Percentiles rank a stretch among this genome's conserved stretches.
These are phyloP conservation scores for Tamandua tetradactyla DNA, from an alignment of 2,797 vertebrate genomes.

Conservation along the genomic window DNA sequence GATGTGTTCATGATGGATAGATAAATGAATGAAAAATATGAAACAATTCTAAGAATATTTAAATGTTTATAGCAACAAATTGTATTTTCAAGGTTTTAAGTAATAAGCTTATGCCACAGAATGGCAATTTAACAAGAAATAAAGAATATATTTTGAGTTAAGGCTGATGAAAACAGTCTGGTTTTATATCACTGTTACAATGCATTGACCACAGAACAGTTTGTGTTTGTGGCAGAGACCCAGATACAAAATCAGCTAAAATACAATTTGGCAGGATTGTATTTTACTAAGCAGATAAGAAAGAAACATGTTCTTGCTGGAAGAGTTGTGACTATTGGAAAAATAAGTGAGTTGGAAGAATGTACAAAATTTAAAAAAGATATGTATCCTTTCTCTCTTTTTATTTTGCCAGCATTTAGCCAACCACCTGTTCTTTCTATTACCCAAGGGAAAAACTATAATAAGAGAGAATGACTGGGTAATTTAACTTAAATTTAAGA, in stretches of 20 bases:
- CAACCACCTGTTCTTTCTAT: constrained; percentile 50
- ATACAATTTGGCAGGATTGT: constrained; percentile 74
- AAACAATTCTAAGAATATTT: background rate
- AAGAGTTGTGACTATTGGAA: constrained; percentile 51
- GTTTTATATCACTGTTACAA: constrained; percentile 57
- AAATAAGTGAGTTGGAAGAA: constrained; percentile 35
- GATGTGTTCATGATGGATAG: background rate
- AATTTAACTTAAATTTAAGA: constrained; percentile 51
- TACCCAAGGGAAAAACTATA: constrained; percentile 6
- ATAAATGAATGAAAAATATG: background rate
- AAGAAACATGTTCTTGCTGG: constrained; percentile 52
- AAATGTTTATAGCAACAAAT: background rate
- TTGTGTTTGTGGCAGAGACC: constrained; percentile 53
- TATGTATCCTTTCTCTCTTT: background rate
- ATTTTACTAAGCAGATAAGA: constrained; percentile 50
- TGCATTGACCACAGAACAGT: constrained; percentile 69
- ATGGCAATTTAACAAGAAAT: constrained; percentile 1
- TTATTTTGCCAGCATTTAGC: background rate
- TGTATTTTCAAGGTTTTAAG: background rate
- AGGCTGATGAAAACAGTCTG: constrained; percentile 57
- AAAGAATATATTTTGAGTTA: constrained; percentile 43
- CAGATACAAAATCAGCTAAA: constrained; percentile 38
- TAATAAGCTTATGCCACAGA: background rate
- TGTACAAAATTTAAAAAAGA: constrained; percentile 40
- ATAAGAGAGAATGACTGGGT: constrained; percentile 52